Evolutionary conservation across 2,797 vertebrate species (phyloP).

Genomic region (Thripadectes ignobilis): DNA sequence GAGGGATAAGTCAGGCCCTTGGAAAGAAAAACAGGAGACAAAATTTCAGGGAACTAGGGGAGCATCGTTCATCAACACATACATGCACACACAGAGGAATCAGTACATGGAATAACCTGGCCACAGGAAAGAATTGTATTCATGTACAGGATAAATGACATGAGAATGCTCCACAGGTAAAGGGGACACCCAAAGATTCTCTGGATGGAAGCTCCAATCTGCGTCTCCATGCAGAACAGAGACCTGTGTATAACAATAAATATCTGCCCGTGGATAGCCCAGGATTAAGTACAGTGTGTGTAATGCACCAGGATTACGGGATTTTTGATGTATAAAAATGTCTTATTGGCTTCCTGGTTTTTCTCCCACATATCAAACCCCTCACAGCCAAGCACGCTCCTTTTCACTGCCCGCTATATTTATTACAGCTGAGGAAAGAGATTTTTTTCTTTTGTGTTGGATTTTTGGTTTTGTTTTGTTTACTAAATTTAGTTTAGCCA

Average conservation of each 20-base stretch:
- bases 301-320: neutral
- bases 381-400: neutral
- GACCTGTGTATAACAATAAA: neutral
- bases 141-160: neutral
- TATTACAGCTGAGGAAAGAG: conserved; percentile 22
- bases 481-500: conserved; percentile 43
- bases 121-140: neutral
- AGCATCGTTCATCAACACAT: neutral
- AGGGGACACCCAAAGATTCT: neutral
- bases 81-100: neutral
- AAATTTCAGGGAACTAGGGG: neutral
- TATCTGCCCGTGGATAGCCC: neutral
- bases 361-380: conserved; percentile 4
- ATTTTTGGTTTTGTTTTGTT: neutral
- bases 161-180: neutral
- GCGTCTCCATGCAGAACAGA: neutral
- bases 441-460: neutral
- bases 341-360: neutral
- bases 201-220: neutral
- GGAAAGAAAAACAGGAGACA: neutral
- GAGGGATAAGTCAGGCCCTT: neutral
- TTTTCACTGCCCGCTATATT: neutral
- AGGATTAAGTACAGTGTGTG: neutral
- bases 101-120: fast-evolving
- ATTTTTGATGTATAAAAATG: neutral